phyloP scores from a whole-genome alignment of 2,113 vertebrate species.

The Pardalotus punctatus region DNA sequence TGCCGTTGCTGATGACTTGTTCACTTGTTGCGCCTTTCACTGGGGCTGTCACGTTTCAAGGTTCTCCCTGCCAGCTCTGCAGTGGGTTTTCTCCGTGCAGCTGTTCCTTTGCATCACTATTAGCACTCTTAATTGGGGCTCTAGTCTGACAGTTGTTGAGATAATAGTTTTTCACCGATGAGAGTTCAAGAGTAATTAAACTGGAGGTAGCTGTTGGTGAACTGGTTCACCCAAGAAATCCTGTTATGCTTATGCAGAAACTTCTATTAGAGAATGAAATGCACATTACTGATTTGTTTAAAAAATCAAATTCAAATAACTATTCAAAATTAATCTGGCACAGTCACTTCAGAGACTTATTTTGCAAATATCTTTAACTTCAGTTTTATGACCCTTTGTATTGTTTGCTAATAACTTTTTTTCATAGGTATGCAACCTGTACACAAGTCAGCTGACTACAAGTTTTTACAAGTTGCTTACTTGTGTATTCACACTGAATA shows the following conservation, averaged over 20 bases:
- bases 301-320: not conserved
- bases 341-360: not conserved
- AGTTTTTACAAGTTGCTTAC: not conserved
- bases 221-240: not conserved
- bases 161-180: not conserved
- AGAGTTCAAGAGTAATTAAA: not conserved
- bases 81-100: not conserved
- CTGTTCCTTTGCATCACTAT: not conserved
- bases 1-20: not conserved
- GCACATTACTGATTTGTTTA: not conserved
- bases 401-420: not conserved
- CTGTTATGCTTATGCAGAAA: not conserved
- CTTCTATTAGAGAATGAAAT: not conserved
- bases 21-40: not conserved
- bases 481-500: not conserved
- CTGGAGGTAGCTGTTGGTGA: not conserved
- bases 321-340: not conserved
- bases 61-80: not conserved
- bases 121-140: not conserved
- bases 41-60: fast-evolving
- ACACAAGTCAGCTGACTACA: not conserved
- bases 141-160: not conserved
- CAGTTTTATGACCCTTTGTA: not conserved
- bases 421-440: not conserved
- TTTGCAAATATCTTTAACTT: not conserved